Evolutionary conservation across 2,888 invertebrate species (phyloP).

Genomic region (Polydrusus cervinus): DNA sequence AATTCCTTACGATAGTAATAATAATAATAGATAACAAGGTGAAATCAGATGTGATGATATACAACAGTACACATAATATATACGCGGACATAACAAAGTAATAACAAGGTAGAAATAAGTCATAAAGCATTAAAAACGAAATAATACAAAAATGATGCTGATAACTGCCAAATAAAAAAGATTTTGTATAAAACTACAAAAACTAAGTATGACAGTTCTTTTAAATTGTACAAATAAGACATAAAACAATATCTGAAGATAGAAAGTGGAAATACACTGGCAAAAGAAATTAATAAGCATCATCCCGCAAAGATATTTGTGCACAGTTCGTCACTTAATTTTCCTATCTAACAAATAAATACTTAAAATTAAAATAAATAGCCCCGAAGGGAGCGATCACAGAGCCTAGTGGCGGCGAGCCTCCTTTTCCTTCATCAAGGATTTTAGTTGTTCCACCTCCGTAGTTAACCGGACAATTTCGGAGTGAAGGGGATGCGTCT

Average conservation of each 20-base stretch:
- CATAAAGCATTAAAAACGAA: slow-evolving; percentile 60
- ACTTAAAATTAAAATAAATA: slow-evolving; percentile 65
- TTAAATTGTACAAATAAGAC: slow-evolving; percentile 23
- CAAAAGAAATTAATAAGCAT: slow-evolving; percentile 60
- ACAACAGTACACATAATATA: slow-evolving; percentile 57
- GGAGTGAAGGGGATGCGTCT: slow-evolving; percentile 84
- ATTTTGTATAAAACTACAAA: slow-evolving; percentile 53
- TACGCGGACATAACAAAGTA: slow-evolving; percentile 41
- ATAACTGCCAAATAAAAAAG: slow-evolving; percentile 38
- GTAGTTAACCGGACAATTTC: slow-evolving; percentile 91
- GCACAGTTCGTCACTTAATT: slow-evolving; percentile 55
- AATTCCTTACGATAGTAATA: slow-evolving; percentile 65
- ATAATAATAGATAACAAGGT: slow-evolving; percentile 59
- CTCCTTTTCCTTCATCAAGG: slow-evolving; percentile 76
- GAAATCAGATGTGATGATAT: slow-evolving; percentile 60
- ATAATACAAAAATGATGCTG: slow-evolving; percentile 55
- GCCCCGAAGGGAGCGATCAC: slow-evolving; percentile 63
- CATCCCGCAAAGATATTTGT: slow-evolving; percentile 62
- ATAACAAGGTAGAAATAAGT: slow-evolving; percentile 52
- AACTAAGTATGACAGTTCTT: slow-evolving; percentile 31
- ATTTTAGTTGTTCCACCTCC: slow-evolving; percentile 92
- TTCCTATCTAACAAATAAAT: slow-evolving; percentile 65
- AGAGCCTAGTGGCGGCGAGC: slow-evolving; percentile 52
- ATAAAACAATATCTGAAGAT: slow-evolving; percentile 26
- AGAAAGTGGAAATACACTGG: slow-evolving; percentile 62